Base-by-base conservation (phyloP, 2,797 vertebrate species). In the Sebastiscus albofasciatus region DNA sequence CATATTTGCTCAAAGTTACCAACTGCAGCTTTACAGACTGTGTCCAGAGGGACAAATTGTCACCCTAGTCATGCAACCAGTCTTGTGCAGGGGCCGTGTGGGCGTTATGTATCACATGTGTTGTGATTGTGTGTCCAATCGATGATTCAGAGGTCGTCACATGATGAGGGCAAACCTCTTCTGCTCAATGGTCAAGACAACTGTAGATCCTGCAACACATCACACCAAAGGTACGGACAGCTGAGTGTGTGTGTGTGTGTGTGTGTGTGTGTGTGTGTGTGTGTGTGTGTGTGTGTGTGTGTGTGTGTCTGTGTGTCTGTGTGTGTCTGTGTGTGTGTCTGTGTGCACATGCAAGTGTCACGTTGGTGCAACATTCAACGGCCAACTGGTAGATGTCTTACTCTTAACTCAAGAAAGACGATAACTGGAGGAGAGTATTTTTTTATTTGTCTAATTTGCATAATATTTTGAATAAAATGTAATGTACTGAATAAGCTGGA, bases 81-180 rank as follows among this genome's bases (percentile, higher is more conserved):
- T 81, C 84, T 87, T 83, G 84, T 87, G 90, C 60, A 0, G 42
- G 33, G 71, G 36, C 20, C 52, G 46, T 49, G 84, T 79, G 75
- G 77, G 68, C 0, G 58, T 26, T n/a, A n/a, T 61, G 34, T 11
- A 66, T 93, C 90, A 86, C 78, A 49, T 92, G 90, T 85, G 56
- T 60, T 12, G 62, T 22, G 29, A 73, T 67, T 71, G 33, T 70
- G 58, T 58, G 71, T 87, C 49, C 52, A 80, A 87, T 77, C 3
- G 54, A 81, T 93, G 93, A 94, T 81, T 91, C 90, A 94, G 73
- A 85, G 2, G 72, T 26, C 2, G 2, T 92, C 93, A 90, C 88
- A 67, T 88, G 92, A 84, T 49, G 58, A 33, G 24, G 12, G 42
- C 26, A 36, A 64, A 60, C 62, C 29, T 78, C 61, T 14, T 27